These are phyloP conservation scores for Thunnus thynnus DNA, from an alignment of 2,113 vertebrate species.

Conservation along the genomic window DNA sequence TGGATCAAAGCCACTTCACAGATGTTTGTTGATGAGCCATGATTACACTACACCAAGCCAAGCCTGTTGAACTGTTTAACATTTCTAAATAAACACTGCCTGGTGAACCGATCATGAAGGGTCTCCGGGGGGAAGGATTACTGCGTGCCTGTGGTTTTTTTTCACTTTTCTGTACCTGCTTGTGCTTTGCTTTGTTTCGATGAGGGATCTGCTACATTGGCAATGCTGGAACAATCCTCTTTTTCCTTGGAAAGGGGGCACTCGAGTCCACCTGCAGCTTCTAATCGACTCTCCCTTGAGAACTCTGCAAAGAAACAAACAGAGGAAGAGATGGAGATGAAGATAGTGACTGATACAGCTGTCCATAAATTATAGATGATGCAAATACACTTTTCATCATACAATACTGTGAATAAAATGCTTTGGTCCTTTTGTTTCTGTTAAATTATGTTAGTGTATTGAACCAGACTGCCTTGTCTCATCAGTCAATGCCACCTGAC, in stretches of 20 bases:
- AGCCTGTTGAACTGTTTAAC: conserved; percentile 43
- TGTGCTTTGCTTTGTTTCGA: conserved; percentile 65
- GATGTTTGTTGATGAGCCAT: conserved; percentile 54
- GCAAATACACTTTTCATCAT: background rate
- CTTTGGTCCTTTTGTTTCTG: background rate
- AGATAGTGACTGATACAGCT: background rate
- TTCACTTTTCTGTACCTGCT: conserved; percentile 67
- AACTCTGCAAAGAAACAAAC: conserved; percentile 73
- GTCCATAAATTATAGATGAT: conserved; percentile 8
- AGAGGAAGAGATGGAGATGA: conserved; percentile 13
- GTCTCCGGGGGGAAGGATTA: background rate
- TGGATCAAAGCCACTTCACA: conserved; percentile 56
- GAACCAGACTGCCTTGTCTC: background rate
- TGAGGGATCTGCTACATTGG: conserved; percentile 63
- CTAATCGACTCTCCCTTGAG: conserved; percentile 82
- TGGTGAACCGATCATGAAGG: conserved; percentile 10
- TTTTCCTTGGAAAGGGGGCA: conserved; percentile 71
- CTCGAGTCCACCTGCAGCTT: conserved; percentile 72
- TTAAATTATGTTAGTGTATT: background rate
- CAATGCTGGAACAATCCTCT: conserved; percentile 45
- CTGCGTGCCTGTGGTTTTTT: background rate
- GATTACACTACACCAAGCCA: conserved; percentile 51
- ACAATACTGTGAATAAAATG: background rate
- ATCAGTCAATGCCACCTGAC: conserved; percentile 52
- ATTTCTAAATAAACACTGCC: conserved; percentile 46